phyloP scores from a whole-genome alignment of 2,797 vertebrate genomes.

The Dryobates pubescens region DNA sequence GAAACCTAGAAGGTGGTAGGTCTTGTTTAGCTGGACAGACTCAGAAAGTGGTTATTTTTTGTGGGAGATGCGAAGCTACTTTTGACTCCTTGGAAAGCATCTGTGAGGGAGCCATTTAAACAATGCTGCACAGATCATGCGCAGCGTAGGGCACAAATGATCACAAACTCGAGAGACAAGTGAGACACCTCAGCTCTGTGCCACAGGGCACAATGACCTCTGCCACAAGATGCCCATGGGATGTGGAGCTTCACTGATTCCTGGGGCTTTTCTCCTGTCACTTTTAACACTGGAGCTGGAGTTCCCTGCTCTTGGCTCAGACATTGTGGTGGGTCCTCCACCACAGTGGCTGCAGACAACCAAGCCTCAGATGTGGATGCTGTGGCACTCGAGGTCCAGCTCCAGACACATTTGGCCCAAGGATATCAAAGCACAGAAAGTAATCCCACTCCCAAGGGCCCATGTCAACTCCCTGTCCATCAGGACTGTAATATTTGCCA shows the following conservation, averaged over 20 bases:
- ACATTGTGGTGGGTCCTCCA: background rate
- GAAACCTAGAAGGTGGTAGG: background rate
- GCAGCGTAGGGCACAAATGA: background rate
- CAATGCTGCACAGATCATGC: rapidly evolving
- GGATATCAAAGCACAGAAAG: background rate
- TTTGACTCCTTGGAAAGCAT: background rate
- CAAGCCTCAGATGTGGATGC: background rate
- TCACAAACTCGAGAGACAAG: background rate
- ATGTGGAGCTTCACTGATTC: background rate
- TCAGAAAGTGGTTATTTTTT: background rate
- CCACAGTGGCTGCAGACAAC: background rate
- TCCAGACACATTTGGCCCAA: background rate
- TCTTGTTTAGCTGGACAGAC: background rate
- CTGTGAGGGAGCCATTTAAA: background rate
- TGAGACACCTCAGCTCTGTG: background rate
- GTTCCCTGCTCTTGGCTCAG: background rate
- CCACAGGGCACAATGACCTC: background rate
- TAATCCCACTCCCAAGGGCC: background rate
- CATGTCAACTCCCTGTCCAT: background rate
- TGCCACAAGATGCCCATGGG: background rate
- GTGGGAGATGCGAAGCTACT: background rate
- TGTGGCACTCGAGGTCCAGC: background rate
- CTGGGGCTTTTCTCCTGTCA: background rate
- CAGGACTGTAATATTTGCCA: background rate
- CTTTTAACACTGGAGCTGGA: background rate